Percentiles rank a stretch among this genome's conserved stretches.
phyloP scores from a whole-genome alignment of 2,888 invertebrate genomes.

The Nymphalis polychloros region DNA sequence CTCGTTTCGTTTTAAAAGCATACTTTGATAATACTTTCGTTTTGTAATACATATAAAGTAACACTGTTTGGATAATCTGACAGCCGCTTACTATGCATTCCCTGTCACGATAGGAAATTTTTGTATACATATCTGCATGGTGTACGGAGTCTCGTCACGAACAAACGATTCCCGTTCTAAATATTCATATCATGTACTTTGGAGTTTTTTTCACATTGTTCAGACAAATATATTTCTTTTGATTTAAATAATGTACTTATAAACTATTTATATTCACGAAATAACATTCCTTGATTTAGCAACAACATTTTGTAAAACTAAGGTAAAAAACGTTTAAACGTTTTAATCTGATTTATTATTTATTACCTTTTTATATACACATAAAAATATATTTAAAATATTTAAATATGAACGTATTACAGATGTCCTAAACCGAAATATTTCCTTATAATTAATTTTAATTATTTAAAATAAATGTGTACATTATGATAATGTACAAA shows the following conservation, averaged over 20 bases:
- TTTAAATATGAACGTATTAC: too few relatives aligned
- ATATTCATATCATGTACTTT: conserved; percentile 56
- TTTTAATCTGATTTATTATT: background rate
- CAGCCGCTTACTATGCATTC: conserved; percentile 55
- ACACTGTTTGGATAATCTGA: conserved; percentile 10
- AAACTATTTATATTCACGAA: conserved; percentile 32
- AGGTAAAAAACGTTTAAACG: background rate
- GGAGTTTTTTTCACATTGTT: conserved; percentile 43
- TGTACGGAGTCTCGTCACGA: conserved; percentile 70
- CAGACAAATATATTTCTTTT: conserved; percentile 38
- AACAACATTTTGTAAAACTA: background rate
- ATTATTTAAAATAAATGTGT: background rate
- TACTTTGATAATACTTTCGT: background rate
- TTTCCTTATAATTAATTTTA: background rate
- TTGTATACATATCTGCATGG: conserved; percentile 44
- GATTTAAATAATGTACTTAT: conserved; percentile 35
- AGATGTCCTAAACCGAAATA: background rate
- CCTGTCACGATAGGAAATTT: conserved; percentile 56
- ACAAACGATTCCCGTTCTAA: conserved; percentile 58
- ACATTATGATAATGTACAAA: background rate
- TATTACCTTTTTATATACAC: too few relatives aligned
- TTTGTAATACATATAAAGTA: background rate
- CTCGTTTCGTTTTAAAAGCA: background rate
- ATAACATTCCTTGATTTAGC: background rate
- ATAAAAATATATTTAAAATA: too few relatives aligned